Conservation (phyloP, 2,113 vertebrate genomes). For the Hippoglossus stenolepis region DNA sequence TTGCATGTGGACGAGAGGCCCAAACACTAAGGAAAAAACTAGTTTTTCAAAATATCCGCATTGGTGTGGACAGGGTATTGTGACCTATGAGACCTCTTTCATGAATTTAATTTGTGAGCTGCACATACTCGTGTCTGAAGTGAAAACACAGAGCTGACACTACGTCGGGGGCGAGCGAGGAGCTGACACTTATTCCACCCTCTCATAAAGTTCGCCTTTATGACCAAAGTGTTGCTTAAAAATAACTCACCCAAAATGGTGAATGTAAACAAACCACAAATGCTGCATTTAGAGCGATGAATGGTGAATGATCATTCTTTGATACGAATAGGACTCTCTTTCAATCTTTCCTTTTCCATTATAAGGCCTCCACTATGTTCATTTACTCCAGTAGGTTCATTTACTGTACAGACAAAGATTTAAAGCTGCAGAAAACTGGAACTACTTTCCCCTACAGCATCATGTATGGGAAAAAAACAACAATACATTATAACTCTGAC, state of each 20-base stretch:
- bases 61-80: too few species aligned
- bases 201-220: constrained; percentile 68
- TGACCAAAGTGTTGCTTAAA: constrained; percentile 21
- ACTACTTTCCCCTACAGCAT: neutral
- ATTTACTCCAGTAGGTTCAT: neutral
- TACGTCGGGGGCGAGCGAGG: constrained; percentile 20
- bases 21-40: too few species aligned
- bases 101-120: constrained; percentile 5
- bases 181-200: constrained; percentile 66
- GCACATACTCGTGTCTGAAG: neutral
- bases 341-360: constrained; percentile 20
- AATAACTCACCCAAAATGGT: constrained; percentile 60
- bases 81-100: neutral
- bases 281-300: constrained; percentile 62
- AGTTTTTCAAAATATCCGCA: too few species aligned
- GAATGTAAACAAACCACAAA: constrained; percentile 53
- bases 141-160: constrained; percentile 18
- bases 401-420: constrained; percentile 2
- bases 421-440: neutral
- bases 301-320: constrained; percentile 49
- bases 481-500: neutral
- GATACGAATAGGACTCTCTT: constrained; percentile 59
- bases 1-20: too few species aligned
- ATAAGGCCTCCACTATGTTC: neutral
- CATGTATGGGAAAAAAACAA: neutral